phyloP scores from a whole-genome alignment of 2,113 vertebrate genomes.

The Silurus meridionalis region DNA sequence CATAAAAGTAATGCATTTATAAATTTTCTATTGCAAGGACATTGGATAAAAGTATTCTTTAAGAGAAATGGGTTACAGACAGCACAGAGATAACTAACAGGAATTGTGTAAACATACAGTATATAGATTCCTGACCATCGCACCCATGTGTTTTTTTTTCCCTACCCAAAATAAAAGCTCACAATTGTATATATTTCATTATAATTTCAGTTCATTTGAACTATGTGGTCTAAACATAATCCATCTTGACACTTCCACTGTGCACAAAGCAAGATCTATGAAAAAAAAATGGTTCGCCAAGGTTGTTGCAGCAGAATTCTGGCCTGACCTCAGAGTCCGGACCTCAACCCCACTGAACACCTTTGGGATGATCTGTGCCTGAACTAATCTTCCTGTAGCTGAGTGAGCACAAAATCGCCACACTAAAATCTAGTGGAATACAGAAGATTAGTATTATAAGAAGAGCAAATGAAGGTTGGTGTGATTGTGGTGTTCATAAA shows the following conservation, averaged over 20 bases:
- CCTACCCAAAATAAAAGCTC: neutral
- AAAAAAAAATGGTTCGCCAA: too few relatives aligned
- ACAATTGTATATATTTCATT: neutral
- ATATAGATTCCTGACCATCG: neutral
- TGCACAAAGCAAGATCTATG: neutral
- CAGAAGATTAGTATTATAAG: neutral
- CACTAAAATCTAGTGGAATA: neutral
- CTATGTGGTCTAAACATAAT: neutral
- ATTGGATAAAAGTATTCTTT: constrained; percentile 8
- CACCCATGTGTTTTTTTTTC: neutral
- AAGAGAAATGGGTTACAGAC: neutral
- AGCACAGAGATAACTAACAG: neutral
- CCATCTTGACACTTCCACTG: neutral
- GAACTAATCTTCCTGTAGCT: neutral
- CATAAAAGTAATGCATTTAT: constrained; percentile 43
- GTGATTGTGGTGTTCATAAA: neutral
- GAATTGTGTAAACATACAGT: neutral
- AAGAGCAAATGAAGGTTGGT: neutral
- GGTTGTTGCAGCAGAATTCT: neutral
- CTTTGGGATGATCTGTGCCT: neutral
- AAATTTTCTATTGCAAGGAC: constrained; percentile 42
- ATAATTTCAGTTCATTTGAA: neutral
- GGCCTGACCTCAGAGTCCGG: neutral
- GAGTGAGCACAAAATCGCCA: neutral
- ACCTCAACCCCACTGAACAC: neutral